Conservation (phyloP, 2,888 invertebrate species). For the Andrena dorsata region DNA sequence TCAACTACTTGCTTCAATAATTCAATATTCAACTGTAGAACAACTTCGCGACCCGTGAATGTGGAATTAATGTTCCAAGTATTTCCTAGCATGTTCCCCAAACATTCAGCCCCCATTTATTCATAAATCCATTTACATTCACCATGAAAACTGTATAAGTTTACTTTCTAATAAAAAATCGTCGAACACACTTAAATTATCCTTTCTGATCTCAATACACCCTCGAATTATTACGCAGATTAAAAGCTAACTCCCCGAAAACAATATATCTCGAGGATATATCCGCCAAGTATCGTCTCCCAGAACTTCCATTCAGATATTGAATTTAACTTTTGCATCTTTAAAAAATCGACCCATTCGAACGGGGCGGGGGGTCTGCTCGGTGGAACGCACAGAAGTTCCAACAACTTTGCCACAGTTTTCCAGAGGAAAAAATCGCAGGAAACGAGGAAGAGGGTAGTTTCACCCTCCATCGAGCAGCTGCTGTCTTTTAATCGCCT, state of each 20-base stretch:
- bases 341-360: conserved; percentile 8
- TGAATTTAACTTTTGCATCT: conserved; percentile 17
- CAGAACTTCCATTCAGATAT: conserved; percentile 9
- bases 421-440: background rate
- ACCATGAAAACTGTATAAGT: no score
- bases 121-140: no score
- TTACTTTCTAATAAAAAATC: no score
- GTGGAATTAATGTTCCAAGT: no score
- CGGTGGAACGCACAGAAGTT: background rate
- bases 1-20: no score
- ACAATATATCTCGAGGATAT: background rate
- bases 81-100: no score
- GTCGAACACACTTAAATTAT: no score
- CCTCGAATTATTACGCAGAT: background rate
- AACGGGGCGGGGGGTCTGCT: background rate
- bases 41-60: no score
- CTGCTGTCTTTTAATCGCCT: conserved; percentile 9
- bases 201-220: no score
- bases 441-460: background rate
- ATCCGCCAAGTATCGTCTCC: background rate
- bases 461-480: conserved; percentile 1
- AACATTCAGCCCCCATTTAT: no score
- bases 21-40: no score
- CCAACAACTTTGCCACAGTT: conserved; percentile 11
- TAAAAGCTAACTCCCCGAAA: conserved; percentile 1